Percentiles rank a stretch among this genome's conserved stretches.
Conservation (phyloP, 2,113 vertebrate species). For the Menura novaehollandiae region DNA sequence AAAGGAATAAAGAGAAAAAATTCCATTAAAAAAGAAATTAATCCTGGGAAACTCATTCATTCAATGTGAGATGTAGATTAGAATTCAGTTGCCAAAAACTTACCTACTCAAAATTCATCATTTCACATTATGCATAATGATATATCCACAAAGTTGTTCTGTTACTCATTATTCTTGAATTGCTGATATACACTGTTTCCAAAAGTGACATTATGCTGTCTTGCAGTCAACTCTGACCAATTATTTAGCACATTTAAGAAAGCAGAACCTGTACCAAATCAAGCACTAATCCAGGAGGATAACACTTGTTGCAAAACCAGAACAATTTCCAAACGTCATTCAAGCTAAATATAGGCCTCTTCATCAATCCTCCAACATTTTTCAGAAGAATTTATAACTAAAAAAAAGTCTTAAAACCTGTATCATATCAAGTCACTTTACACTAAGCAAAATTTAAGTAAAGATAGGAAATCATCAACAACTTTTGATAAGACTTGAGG, state of each 20-base stretch:
- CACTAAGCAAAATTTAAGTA: background rate
- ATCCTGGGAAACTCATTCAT: slow-evolving; percentile 10
- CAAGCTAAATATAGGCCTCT: background rate
- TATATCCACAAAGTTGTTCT: slow-evolving; percentile 22
- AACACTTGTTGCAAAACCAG: background rate
- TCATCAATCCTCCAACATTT: background rate
- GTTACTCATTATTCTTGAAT: slow-evolving; percentile 32
- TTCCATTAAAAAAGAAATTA: slow-evolving; percentile 10
- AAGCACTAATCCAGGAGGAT: background rate
- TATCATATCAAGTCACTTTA: background rate
- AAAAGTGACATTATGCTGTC: slow-evolving; percentile 8
- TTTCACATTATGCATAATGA: slow-evolving; percentile 1
- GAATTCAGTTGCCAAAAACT: slow-evolving; percentile 14
- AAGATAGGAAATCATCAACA: background rate
- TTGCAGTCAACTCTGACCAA: slow-evolving; percentile 41
- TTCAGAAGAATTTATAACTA: background rate
- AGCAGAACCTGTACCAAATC: slow-evolving; percentile 12
- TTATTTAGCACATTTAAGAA: slow-evolving; percentile 32
- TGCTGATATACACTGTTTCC: slow-evolving; percentile 13
- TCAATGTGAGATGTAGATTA: background rate
- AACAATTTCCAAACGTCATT: slow-evolving; percentile 4
- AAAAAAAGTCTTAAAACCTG: background rate
- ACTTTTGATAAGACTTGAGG: background rate
- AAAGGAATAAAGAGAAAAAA: background rate
- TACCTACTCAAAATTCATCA: slow-evolving; percentile 36